Evolutionary conservation across 2,113 vertebrate species (phyloP).

Genomic region (Acrocephalus arundinaceus): DNA sequence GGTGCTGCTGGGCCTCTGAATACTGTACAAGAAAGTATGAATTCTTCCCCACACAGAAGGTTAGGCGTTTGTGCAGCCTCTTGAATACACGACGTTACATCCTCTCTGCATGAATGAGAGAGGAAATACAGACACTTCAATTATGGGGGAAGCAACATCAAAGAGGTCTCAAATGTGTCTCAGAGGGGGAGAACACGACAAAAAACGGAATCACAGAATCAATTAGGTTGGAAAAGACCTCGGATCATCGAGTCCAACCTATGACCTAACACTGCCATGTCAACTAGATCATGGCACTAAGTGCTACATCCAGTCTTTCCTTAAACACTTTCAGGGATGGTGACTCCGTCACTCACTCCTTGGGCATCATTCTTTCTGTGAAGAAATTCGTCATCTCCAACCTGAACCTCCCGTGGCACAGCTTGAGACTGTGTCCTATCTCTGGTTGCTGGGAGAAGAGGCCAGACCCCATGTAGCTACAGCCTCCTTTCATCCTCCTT

Average conservation of each 20-base stretch:
- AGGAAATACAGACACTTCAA: not conserved
- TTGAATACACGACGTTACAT: not conserved
- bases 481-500: not conserved
- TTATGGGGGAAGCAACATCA: not conserved
- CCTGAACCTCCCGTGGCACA: not conserved
- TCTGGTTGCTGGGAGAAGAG: not conserved
- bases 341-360: not conserved
- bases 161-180: not conserved
- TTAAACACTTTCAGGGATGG: fast-evolving
- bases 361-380: not conserved
- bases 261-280: no score
- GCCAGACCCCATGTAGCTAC: fast-evolving
- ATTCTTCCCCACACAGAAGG: fast-evolving
- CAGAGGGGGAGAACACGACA: not conserved
- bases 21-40: fast-evolving
- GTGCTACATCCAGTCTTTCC: not conserved
- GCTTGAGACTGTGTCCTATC: not conserved
- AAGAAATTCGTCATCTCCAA: not conserved
- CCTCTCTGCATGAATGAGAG: not conserved
- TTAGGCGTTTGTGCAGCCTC: not conserved
- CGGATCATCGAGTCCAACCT: not conserved
- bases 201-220: not conserved
- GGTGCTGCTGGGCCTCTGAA: fast-evolving
- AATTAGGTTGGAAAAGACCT: not conserved
- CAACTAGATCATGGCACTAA: not conserved